Percentiles rank a stretch among this genome's conserved stretches.
These are phyloP conservation scores for Corythaixoides concolor DNA, from an alignment of 2,113 vertebrate genomes.

Conservation along the genomic window DNA sequence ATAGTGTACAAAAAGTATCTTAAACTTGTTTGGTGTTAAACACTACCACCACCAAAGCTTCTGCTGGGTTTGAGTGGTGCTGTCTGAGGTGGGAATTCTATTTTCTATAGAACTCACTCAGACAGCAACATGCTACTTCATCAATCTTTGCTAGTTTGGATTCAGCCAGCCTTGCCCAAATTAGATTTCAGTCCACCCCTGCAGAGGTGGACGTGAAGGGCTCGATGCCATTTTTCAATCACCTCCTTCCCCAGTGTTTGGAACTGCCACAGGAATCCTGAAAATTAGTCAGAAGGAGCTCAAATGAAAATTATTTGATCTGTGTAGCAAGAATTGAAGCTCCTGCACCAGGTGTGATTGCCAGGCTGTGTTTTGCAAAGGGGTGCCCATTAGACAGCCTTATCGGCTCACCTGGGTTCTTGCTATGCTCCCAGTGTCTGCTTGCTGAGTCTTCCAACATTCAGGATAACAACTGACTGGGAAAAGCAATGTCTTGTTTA, in stretches of 20 bases:
- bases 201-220: not conserved
- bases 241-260: not conserved
- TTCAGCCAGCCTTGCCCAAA: not conserved
- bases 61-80: not conserved
- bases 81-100: not conserved
- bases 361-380: not conserved
- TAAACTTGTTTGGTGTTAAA: not conserved
- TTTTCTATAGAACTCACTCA: not conserved
- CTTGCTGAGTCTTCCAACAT: not conserved
- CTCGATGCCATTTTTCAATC: not conserved
- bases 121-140: not conserved
- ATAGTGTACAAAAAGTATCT: not conserved
- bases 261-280: not conserved
- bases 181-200: not conserved
- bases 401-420: not conserved
- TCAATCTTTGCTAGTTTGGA: not conserved
- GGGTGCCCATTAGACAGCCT: not conserved
- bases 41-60: not conserved
- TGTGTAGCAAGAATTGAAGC: not conserved
- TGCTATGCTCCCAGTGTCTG: rapidly evolving
- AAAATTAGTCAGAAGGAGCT: not conserved
- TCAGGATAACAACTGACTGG: not conserved
- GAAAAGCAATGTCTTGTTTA: not conserved
- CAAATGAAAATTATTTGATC: not conserved
- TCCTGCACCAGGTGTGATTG: not conserved